phyloP scores from a whole-genome alignment of 2,888 invertebrate genomes.

The Anaspis maculata region DNA sequence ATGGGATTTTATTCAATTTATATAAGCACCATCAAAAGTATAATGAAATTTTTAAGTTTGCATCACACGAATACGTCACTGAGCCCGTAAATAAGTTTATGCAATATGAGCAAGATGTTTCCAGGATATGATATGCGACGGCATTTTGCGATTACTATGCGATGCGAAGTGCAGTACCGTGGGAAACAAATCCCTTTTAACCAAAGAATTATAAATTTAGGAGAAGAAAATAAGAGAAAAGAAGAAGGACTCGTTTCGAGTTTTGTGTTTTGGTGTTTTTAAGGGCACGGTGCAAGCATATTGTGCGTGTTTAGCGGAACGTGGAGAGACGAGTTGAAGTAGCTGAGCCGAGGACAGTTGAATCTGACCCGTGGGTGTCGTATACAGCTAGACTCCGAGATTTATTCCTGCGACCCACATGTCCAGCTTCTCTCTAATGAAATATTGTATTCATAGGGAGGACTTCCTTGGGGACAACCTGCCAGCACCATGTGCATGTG shows the following conservation, averaged over 20 bases:
- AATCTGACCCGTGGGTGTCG: slow-evolving; percentile 42
- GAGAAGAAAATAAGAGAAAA: too few relatives aligned
- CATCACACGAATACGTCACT: too few relatives aligned
- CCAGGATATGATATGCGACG: too few relatives aligned
- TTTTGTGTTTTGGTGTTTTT: too few relatives aligned
- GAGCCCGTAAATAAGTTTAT: too few relatives aligned
- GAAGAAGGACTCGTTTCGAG: too few relatives aligned
- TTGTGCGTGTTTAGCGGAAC: slow-evolving; percentile 12
- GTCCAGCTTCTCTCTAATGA: slow-evolving; percentile 37
- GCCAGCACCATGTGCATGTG: slow-evolving; percentile 12
- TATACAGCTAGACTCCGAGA: slow-evolving; percentile 37
- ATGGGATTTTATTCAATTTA: too few relatives aligned
- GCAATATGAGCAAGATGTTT: too few relatives aligned
- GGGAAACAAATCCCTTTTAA: too few relatives aligned
- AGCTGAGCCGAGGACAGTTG: slow-evolving; percentile 35
- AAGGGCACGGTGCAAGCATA: neutral
- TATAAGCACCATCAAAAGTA: neutral
- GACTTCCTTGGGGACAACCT: slow-evolving; percentile 29
- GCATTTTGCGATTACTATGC: too few relatives aligned
- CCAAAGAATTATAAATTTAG: too few relatives aligned
- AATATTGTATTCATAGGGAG: slow-evolving; percentile 43
- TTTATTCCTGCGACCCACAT: slow-evolving; percentile 38
- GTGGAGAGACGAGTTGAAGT: slow-evolving; percentile 17
- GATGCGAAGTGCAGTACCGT: too few relatives aligned
- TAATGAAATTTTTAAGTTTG: neutral